Base-by-base conservation (phyloP, 2,113 vertebrate species). In the Muntiacus muntjak region DNA sequence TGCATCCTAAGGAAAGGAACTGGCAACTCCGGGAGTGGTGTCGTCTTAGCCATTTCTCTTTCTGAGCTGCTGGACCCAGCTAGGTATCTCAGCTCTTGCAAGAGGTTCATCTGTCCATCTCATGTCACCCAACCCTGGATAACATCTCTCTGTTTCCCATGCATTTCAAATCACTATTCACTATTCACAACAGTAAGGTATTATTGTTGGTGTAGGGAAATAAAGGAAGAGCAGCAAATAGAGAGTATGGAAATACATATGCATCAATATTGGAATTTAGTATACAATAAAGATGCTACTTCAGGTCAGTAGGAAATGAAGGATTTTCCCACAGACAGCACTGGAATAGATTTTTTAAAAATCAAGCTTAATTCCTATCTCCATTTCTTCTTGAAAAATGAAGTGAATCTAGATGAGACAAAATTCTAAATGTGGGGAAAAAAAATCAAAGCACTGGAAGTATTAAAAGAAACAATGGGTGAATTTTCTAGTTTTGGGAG, bases 1-100 rank as follows among this genome's bases (percentile, higher is more conserved):
- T 57, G 52, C 0, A 12, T 21, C 4, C 28, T n/a, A 43, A 1
- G 14, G 17, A 23, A 87, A 74, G 45, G 36, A 81, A 17, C 14
- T 0, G 15, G 2, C 26, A 19, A 58, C 1, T 2, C 14, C 57
- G 4, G 67, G 30, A 33, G 4, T 12, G 12, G 17, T 11, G 16
- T 33, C 14, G 25, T 23, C 76, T 58, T 1, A 15, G 52, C 0
- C 6, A 33, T 14, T 71, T 60, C 60, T 89, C n/a, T 52, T 54
- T 30, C 40, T 30, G 19, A 89, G 30, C 19, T 33, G 55, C 50
- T 88, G 78, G 1, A 36, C 7, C 26, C 58, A 12, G 7, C 30
- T 17, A 19, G 58, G 54, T 3, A 19, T 33, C 50, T n/a, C 11
- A 28, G 1, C 43, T 57, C 64, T 47, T 50, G n/a, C 4, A 25